Evolutionary conservation across 2,888 invertebrate species (phyloP).

Genomic region (Sarcophaga variegata): DNA sequence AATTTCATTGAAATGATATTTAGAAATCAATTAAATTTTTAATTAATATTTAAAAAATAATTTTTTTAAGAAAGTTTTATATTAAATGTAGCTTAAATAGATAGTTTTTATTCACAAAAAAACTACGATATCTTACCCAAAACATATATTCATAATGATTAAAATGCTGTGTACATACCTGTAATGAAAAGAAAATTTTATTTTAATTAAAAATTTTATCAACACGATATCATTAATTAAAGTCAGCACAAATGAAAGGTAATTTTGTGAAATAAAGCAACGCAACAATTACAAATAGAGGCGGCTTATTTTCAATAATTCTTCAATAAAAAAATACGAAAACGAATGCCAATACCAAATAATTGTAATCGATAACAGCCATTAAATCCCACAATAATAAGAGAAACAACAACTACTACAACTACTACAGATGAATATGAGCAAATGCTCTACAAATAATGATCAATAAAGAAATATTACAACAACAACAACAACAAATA

Average conservation of each 20-base stretch:
- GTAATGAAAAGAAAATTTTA: slow-evolving; percentile 57
- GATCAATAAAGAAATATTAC: slow-evolving; percentile 65
- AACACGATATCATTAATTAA: slow-evolving; percentile 30
- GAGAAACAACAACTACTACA: not conserved
- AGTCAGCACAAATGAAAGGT: slow-evolving; percentile 28
- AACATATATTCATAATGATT: not conserved
- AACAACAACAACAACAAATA: not conserved
- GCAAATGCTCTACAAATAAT: slow-evolving; percentile 27
- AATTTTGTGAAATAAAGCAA: slow-evolving; percentile 46
- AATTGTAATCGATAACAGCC: slow-evolving; percentile 61
- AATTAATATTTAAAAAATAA: too few species aligned
- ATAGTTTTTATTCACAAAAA: too few species aligned
- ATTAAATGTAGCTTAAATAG: too few species aligned
- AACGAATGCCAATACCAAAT: slow-evolving; percentile 1
- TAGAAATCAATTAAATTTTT: too few species aligned
- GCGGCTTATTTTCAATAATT: not conserved
- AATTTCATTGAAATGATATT: too few species aligned
- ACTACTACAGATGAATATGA: not conserved
- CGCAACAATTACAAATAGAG: not conserved
- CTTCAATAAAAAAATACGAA: slow-evolving; percentile 25
- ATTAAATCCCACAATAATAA: slow-evolving; percentile 45
- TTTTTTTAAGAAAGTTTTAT: too few species aligned
- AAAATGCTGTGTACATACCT: slow-evolving; percentile 59
- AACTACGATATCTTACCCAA: slow-evolving; percentile 11
- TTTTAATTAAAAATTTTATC: slow-evolving; percentile 64